Evolutionary conservation across 2,797 vertebrate genomes (phyloP), one percentile per base, ranked within the genome.

Genomic region (Notolabrus celidotus): DNA sequence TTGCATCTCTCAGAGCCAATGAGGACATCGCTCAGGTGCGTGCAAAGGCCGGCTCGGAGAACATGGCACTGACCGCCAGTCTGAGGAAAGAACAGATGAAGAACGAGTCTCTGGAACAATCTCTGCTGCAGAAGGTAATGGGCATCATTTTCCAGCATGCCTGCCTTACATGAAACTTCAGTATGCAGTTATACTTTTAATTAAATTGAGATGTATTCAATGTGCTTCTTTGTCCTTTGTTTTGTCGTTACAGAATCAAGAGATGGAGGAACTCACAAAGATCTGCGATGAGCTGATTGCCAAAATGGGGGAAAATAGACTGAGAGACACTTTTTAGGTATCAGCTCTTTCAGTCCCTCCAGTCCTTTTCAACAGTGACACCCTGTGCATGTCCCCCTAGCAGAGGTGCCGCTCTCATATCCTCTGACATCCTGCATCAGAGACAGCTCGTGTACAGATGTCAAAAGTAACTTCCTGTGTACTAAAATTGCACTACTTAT

Each of bases 251-350:
- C 85, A 99, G 98, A 98, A 97, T 90, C 96, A 98, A 90, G 98
- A 99, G 90, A 98, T 98, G 0, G 98, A 99, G 90, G 98, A 99
- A 83, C 95, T 99, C 83, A 98, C 98, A 8, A 99, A 99, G 94
- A 99, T 99, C 91, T 99, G 98, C 0, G 98, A 99, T 0, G 98
- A 99, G 92, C 94, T 99, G 83, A 99, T 99, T n/a, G 96, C 97
- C 4, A 99, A 99, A 91, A 93, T 99, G 94, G 97, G n/a, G 96
- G 8, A 97, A 92, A 91, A 85, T 92, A 4, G 96, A 97, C 89
- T 99, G 92, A 98, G 68, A 64, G 56, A 51, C 29, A 1, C 29
- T 47, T 36, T 27, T 20, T 52, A 49, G 41, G 47, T 63, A 59
- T 67, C 53, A 16, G 43, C 57, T 20, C 38, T 22, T 5, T n/a